These are phyloP conservation scores for Sitta carolinensis DNA, from an alignment of 2,797 vertebrate species.

Conservation along the genomic window DNA sequence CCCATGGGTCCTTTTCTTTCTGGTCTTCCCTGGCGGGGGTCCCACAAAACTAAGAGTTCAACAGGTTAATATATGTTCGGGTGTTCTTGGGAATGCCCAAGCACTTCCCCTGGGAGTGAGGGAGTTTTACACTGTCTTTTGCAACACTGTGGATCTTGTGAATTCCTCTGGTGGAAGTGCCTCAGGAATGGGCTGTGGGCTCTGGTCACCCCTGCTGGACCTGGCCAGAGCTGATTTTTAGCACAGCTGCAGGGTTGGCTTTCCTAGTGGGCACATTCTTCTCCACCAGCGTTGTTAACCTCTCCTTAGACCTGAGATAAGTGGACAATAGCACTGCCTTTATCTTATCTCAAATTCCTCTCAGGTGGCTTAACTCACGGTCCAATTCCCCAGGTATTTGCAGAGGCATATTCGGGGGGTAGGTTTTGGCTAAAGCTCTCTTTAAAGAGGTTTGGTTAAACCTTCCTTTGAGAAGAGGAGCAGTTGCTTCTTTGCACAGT, in stretches of 20 bases:
- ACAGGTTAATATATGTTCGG: neutral
- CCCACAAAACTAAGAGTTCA: fast-evolving
- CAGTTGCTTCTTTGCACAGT: neutral
- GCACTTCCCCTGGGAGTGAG: fast-evolving
- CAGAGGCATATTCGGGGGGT: neutral
- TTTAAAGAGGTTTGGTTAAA: no score
- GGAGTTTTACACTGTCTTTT: neutral
- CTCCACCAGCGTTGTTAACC: neutral
- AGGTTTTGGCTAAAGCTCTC: no score
- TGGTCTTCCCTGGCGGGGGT: neutral
- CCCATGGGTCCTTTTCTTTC: neutral
- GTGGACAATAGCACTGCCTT: neutral
- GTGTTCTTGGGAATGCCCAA: neutral
- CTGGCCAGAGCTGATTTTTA: neutral
- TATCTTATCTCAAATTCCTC: no score
- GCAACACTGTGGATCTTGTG: fast-evolving
- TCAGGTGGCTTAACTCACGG: neutral
- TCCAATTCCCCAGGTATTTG: neutral
- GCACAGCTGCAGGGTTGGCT: neutral
- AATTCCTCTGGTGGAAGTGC: neutral
- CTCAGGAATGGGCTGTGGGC: neutral
- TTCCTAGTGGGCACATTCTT: neutral
- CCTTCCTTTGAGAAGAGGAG: neutral
- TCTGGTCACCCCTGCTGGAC: fast-evolving
- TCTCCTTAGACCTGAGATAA: neutral